Evolutionary conservation across 1,140 invertebrate genomes (phyloP), one percentile per base, ranked within the genome.

Genomic region (Solenopsis invicta): DNA sequence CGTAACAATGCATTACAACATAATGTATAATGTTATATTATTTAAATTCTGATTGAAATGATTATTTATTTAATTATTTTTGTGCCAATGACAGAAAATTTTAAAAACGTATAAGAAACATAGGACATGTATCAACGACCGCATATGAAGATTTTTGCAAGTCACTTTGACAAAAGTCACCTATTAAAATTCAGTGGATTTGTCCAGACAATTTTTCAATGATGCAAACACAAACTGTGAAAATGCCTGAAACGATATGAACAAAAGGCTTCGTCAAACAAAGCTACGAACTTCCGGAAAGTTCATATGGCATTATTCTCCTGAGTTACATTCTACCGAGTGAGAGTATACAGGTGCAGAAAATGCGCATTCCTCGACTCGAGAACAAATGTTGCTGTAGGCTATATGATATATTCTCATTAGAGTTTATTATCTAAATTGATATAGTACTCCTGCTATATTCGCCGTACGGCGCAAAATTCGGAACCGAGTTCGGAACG

Each of bases 381-480:
- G 34, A 41, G 62, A 80, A 80, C 77, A 80, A 80, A 80, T 80
- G 77, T 80, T 80, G 48, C 77, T n/a, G 77, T 69, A 80, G 61
- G 62, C 62, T 52, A 80, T 80, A 80, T 69, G 77, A 80, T 80
- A 67, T 80, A 80, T 80, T 67, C 77, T 80, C 62, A 80, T 80
- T 80, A 80, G 77, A 82, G 66, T 82, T 82, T 59, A 82, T 82
- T 69, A 72, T 61, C 78, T 61, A 82, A 82, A 82, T 82, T 82
- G 66, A 82, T 82, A 82, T 82, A 82, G 12, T 48, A 59, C 62
- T 74, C 18, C 10, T 71, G 29, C 18, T 74, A 34, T 59, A 48
- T 82, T 77, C 29, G 48, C 34, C 13, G 62, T 13, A 41, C 18
- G 18, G 13, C n/a, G 16, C 37, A 29, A 12, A 59, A 72, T 78